phyloP scores from a whole-genome alignment of 2,113 vertebrate genomes.

The Aphyosemion australe region DNA sequence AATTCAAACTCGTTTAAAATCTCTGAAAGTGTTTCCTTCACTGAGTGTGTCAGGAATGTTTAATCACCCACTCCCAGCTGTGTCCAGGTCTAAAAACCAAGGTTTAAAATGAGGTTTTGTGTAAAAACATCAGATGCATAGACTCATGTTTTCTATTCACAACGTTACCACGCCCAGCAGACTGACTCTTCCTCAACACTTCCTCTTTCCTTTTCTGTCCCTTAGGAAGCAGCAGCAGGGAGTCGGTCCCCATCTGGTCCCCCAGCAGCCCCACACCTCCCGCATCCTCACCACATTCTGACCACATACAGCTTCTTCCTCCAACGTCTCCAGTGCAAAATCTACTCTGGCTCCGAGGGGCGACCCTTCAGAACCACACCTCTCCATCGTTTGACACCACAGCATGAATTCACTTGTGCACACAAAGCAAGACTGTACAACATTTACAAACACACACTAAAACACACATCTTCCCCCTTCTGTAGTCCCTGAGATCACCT shows the following conservation, averaged over 20 bases:
- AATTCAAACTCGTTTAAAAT: not conserved
- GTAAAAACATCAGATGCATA: conserved; percentile 45
- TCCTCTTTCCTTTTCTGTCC: conserved; percentile 8
- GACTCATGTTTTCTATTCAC: conserved; percentile 6
- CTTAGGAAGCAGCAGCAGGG: conserved; percentile 6
- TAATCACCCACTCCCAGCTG: conserved; percentile 8
- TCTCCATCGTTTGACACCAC: conserved; percentile 14
- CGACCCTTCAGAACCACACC: not conserved
- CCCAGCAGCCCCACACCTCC: too few species aligned
- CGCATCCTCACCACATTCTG: too few species aligned
- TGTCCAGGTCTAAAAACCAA: conserved; percentile 3
- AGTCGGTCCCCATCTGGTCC: not conserved
- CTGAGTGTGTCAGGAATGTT: conserved; percentile 18
- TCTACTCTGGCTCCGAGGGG: too few species aligned
- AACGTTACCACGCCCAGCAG: not conserved
- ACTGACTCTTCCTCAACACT: conserved; percentile 28
- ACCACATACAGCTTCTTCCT: too few species aligned
- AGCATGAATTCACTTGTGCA: conserved; percentile 25
- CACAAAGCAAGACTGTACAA: conserved; percentile 41
- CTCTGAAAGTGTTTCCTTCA: not conserved
- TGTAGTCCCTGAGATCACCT: conserved; percentile 79
- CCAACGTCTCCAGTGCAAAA: too few species aligned
- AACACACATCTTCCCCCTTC: conserved; percentile 6
- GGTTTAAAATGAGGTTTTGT: not conserved
- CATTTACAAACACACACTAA: conserved; percentile 34